phyloP scores from a whole-genome alignment of 2,888 invertebrate genomes.

The Andrena flavipes region DNA sequence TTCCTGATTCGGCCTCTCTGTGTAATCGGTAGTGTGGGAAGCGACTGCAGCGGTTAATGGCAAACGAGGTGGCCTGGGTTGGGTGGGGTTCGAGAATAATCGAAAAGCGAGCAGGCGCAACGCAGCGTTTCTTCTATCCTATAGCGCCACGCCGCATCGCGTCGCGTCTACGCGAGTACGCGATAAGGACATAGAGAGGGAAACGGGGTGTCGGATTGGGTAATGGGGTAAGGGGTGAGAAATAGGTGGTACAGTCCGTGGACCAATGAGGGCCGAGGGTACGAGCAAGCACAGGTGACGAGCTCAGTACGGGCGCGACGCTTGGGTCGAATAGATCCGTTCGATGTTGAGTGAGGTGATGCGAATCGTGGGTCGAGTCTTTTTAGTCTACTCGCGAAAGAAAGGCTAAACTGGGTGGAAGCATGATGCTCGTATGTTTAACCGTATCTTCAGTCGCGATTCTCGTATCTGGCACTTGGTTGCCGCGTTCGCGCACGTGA shows the following conservation, averaged over 20 bases:
- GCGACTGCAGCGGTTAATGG: neutral
- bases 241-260: constrained; percentile 15
- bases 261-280: constrained; percentile 54
- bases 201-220: neutral
- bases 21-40: neutral
- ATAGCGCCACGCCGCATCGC: neutral
- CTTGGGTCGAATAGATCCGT: constrained; percentile 78
- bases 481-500: constrained; percentile 58
- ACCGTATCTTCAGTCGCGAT: constrained; percentile 56
- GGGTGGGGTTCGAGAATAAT: constrained; percentile 60
- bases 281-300: constrained; percentile 54
- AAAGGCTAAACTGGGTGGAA: neutral
- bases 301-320: constrained; percentile 80
- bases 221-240: constrained; percentile 30
- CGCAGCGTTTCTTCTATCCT: neutral
- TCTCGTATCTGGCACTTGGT: constrained; percentile 72
- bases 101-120: constrained; percentile 51
- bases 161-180: neutral
- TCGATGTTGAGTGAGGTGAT: constrained; percentile 20
- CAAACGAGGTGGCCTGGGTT: neutral
- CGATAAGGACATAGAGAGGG: constrained; percentile 14
- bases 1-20: neutral
- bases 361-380: constrained; percentile 17
- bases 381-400: constrained; percentile 6
- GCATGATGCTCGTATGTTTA: constrained; percentile 30